Evolutionary conservation across 2,797 vertebrate species (phyloP), one percentile per base, ranked within the genome.

Genomic region (Neopelma chrysocephalum): DNA sequence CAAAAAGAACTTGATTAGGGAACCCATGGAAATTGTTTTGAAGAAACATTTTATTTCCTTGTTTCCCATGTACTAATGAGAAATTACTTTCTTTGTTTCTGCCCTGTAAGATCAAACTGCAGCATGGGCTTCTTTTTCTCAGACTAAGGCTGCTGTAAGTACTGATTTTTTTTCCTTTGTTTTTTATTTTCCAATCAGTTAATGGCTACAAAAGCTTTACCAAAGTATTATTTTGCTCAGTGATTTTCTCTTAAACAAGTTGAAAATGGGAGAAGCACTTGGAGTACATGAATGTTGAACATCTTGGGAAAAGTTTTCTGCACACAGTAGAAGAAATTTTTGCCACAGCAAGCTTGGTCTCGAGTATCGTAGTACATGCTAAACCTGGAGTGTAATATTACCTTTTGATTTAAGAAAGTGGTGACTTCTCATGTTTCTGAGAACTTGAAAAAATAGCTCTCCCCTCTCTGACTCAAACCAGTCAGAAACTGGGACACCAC

Each of bases 101-200:
- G 45, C 95, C 36, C 54, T 58, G 58, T 93, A 93, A 99, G 99
- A 99, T 95, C 93, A 98, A 95, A 98, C 98, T 81, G 94, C 97
- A 97, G 97, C 98, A 97, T 99, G 99, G 99, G 98, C 98, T 97
- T 96, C 97, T 97, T 97, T 99, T 96, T 97, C 98, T 97, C 98
- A 99, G 97, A 98, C 98, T 97, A 99, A 99, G 98, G 98, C 98
- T 98, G 98, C 99, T 97, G 99, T 99, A 98, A 99, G 99, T 99
- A 97, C 64, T 88, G 47, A 34, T 22, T 56, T 32, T 29, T 48
- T 61, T 27, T 6, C 17, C 4, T 32, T 25, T n/a, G 5, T 47
- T 31, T n/a, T 21, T 10, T 9, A 34, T 72, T 86, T 88, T 80
- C n/a, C 50, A 42, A 57, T 76, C 16, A 47, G 14, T 38, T 72